These are phyloP conservation scores for Calypte anna DNA, from an alignment of 2,113 vertebrate species.

Conservation along the genomic window DNA sequence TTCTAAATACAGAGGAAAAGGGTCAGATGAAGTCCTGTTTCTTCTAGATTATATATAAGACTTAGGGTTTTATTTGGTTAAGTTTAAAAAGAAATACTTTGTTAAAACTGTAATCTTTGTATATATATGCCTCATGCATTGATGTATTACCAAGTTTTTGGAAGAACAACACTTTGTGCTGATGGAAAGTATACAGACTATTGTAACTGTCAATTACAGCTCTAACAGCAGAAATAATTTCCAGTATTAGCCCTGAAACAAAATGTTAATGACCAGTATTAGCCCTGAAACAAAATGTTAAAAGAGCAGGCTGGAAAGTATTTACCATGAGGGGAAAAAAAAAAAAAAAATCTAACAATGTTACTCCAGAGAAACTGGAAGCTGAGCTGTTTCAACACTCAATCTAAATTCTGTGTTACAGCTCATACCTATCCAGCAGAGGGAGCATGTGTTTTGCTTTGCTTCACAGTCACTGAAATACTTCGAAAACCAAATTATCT, in stretches of 20 bases:
- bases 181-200: not conserved
- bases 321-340: not conserved
- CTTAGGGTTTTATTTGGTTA: not conserved
- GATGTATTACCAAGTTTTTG: not conserved
- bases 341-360: not conserved
- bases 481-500: not conserved
- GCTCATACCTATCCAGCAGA: constrained; percentile 15
- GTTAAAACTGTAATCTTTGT: not conserved
- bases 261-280: too few species aligned
- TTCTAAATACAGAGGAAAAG: not conserved
- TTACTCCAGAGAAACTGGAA: not conserved
- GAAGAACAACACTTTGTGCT: not conserved
- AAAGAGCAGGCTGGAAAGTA: not conserved
- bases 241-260: not conserved
- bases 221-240: not conserved
- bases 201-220: not conserved
- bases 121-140: not conserved
- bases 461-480: not conserved
- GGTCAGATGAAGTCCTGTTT: not conserved
- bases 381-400: not conserved
- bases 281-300: not conserved
- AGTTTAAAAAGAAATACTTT: not conserved
- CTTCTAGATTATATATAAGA: not conserved
- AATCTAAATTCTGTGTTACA: not conserved
- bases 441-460: not conserved